phyloP scores from a whole-genome alignment of 1,140 invertebrate species.

The Trypoxylus dichotomus region DNA sequence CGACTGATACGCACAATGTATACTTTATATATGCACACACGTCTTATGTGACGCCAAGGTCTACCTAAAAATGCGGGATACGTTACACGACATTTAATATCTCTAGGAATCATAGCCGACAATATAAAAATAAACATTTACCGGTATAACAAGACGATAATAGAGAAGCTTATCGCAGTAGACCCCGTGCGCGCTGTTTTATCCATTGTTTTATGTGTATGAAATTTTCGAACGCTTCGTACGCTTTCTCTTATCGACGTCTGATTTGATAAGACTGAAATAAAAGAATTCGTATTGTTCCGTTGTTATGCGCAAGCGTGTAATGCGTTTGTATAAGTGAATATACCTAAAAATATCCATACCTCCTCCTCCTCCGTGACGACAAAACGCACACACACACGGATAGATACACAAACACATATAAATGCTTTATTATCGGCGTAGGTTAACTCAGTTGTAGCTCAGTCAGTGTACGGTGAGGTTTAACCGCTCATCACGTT shows the following conservation, averaged over 20 bases:
- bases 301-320: not conserved
- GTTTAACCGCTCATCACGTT: not conserved
- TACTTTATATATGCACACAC: not conserved
- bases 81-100: not conserved
- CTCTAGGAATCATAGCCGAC: not conserved
- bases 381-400: not conserved
- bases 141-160: not conserved
- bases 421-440: slow-evolving; percentile 17
- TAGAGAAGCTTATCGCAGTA: not conserved
- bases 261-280: not conserved
- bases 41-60: not conserved
- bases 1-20: not conserved
- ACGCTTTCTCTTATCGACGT: not conserved
- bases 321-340: not conserved
- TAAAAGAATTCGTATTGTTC: not conserved
- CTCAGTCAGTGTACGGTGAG: not conserved
- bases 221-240: not conserved
- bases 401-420: not conserved
- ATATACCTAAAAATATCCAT: not conserved
- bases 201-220: not conserved
- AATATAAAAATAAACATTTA: not conserved
- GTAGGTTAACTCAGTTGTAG: not conserved
- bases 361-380: not conserved
- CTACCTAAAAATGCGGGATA: no score
- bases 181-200: not conserved